A percentile compares a stretch with the other conserved stretches of the same genome.
phyloP scores from a whole-genome alignment of 2,888 invertebrate genomes.

The Epirrhoe tristata region DNA sequence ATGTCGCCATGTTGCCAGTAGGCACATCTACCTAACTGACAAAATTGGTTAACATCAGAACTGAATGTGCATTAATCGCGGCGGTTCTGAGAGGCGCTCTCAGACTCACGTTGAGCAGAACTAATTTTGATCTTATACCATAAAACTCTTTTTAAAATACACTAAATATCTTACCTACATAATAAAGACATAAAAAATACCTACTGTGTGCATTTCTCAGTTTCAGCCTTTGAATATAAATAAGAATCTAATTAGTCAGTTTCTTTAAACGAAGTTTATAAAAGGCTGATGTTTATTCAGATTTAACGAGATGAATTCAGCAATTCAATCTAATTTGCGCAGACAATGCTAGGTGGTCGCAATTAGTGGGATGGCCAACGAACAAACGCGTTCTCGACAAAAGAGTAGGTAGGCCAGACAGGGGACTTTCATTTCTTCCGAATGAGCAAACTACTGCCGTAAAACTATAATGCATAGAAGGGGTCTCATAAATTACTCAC shows the following conservation, averaged over 20 bases:
- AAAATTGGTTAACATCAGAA: not conserved
- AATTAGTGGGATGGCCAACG: constrained; percentile 84
- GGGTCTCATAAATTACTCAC: not conserved
- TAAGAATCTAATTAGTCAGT: constrained; percentile 16
- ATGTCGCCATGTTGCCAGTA: not conserved
- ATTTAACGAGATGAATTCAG: constrained; percentile 64
- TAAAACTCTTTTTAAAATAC: too few relatives aligned
- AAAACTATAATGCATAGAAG: constrained; percentile 18
- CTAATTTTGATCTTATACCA: too few relatives aligned
- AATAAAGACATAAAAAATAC: not conserved
- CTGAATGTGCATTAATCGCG: not conserved
- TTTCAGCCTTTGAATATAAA: constrained; percentile 18
- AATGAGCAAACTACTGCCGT: constrained; percentile 81
- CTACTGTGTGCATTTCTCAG: not conserved
- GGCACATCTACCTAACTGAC: not conserved
- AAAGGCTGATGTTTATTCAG: constrained; percentile 57
- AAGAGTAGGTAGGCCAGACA: constrained; percentile 71
- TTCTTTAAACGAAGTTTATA: constrained; percentile 24
- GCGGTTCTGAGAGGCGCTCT: too few relatives aligned
- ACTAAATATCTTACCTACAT: not conserved
- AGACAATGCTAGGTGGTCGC: constrained; percentile 81
- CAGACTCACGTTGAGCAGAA: too few relatives aligned
- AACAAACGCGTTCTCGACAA: constrained; percentile 81
- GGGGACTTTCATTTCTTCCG: constrained; percentile 82
- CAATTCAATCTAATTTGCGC: constrained; percentile 77